phyloP scores from a whole-genome alignment of 1,140 invertebrate species.

The Musca vetustissima region DNA sequence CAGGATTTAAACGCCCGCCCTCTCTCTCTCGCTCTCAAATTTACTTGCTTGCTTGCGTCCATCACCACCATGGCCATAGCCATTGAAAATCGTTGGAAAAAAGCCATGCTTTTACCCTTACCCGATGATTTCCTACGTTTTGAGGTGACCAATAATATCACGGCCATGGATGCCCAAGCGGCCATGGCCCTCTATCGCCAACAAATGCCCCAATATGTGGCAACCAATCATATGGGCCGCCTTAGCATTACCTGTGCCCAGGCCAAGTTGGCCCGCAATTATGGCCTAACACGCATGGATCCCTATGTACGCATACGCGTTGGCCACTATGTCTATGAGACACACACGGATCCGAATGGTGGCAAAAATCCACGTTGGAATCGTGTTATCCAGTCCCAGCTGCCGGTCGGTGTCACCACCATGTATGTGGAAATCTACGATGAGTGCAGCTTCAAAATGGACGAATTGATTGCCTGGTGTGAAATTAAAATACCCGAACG shows the following conservation, averaged over 20 bases:
- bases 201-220: constrained; percentile 55
- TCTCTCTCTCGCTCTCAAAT: too few species aligned
- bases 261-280: constrained; percentile 93
- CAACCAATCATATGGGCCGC: constrained; percentile 69
- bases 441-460: constrained; percentile 93
- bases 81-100: too few species aligned
- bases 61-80: too few species aligned
- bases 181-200: constrained; percentile 81
- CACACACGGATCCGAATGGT: constrained; percentile 85
- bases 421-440: constrained; percentile 95
- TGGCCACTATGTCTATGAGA: constrained; percentile 93
- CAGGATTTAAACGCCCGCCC: too few species aligned
- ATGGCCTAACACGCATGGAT: constrained; percentile 95
- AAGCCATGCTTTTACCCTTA: constrained; percentile 74
- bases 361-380: constrained; percentile 82
- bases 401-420: constrained; percentile 83
- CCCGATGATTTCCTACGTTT: constrained; percentile 77
- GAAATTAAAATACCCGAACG: constrained; percentile 80
- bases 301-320: constrained; percentile 91
- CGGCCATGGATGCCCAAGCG: constrained; percentile 78
- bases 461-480: constrained; percentile 93
- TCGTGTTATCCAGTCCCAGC: constrained; percentile 64
- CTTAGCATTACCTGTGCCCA: constrained; percentile 82
- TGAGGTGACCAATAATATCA: constrained; percentile 66
- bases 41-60: too few species aligned